These are phyloP conservation scores for Sycophila texana DNA, from an alignment of 2,888 invertebrate genomes.

Conservation along the genomic window DNA sequence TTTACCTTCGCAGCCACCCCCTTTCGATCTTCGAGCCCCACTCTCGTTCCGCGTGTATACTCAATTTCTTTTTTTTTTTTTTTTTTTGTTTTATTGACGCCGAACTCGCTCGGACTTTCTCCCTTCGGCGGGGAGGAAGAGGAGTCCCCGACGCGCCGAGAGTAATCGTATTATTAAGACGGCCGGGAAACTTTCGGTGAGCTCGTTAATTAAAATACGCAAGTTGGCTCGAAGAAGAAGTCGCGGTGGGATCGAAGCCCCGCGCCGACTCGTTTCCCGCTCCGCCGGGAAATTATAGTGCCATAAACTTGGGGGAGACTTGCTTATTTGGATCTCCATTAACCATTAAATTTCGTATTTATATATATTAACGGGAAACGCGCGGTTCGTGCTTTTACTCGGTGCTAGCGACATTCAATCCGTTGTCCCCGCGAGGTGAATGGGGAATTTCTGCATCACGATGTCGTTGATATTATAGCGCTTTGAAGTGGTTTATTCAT, in stretches of 20 bases:
- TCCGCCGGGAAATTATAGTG: slow-evolving; percentile 23
- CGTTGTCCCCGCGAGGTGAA: too few species aligned
- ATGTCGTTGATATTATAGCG: too few species aligned
- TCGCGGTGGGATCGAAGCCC: neutral
- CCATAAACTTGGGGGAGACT: too few species aligned
- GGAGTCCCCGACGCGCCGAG: neutral
- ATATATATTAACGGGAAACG: too few species aligned
- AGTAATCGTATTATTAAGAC: slow-evolving; percentile 42
- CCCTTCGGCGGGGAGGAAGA: too few species aligned
- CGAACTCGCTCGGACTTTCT: too few species aligned
- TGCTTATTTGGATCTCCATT: too few species aligned
- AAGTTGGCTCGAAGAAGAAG: slow-evolving; percentile 24
- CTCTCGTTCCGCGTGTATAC: neutral
- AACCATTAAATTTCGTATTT: too few species aligned
- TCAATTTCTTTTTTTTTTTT: neutral
- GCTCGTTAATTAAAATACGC: slow-evolving; percentile 41
- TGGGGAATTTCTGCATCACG: too few species aligned
- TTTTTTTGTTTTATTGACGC: neutral
- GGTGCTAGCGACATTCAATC: too few species aligned
- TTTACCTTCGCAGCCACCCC: neutral
- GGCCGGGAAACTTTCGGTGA: slow-evolving; percentile 3
- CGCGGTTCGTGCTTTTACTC: too few species aligned
- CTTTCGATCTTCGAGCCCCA: neutral
- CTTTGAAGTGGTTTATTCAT: too few species aligned
- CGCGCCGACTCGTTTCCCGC: neutral